phyloP scores from a whole-genome alignment of 2,797 vertebrate species.

The Lagocephalus sceleratus region DNA sequence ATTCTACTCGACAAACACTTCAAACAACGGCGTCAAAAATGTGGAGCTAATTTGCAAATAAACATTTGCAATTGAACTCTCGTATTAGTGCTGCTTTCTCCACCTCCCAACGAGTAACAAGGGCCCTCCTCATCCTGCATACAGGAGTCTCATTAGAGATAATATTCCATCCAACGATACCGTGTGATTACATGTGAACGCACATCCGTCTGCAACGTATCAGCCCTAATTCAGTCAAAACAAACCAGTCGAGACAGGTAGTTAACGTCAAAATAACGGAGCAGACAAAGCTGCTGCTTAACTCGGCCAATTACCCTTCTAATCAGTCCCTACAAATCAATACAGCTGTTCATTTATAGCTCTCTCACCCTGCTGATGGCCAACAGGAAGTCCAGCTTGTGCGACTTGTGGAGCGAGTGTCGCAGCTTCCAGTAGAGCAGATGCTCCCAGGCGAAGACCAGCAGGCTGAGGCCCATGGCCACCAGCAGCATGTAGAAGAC shows the following conservation, averaged over 20 bases:
- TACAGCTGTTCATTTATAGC: too few species aligned
- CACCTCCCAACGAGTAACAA: not conserved
- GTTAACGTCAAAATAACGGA: too few species aligned
- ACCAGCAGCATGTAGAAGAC: constrained; percentile 99
- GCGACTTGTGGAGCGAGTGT: constrained; percentile 84
- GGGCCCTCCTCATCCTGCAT: constrained; percentile 9
- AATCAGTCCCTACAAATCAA: too few species aligned
- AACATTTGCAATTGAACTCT: constrained; percentile 33
- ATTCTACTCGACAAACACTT: constrained; percentile 27
- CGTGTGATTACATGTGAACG: constrained; percentile 42
- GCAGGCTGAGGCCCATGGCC: constrained; percentile 96
- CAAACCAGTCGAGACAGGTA: too few species aligned
- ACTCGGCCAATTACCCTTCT: constrained; percentile 32
- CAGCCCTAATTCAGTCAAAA: constrained; percentile 16
- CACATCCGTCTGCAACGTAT: constrained; percentile 15
- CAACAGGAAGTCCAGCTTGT: constrained; percentile 88
- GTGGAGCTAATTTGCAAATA: constrained; percentile 24
- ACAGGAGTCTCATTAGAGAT: constrained; percentile 28
- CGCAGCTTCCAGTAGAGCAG: constrained; percentile 95
- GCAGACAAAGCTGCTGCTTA: constrained; percentile 9
- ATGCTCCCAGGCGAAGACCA: constrained; percentile 98
- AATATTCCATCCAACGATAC: constrained; percentile 16
- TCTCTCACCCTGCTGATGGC: constrained; percentile 91
- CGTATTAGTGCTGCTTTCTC: constrained; percentile 20
- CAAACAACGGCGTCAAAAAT: constrained; percentile 21